Evolutionary conservation across 2,113 vertebrate species (phyloP).

Genomic region (Paradoxurus hermaphroditus): DNA sequence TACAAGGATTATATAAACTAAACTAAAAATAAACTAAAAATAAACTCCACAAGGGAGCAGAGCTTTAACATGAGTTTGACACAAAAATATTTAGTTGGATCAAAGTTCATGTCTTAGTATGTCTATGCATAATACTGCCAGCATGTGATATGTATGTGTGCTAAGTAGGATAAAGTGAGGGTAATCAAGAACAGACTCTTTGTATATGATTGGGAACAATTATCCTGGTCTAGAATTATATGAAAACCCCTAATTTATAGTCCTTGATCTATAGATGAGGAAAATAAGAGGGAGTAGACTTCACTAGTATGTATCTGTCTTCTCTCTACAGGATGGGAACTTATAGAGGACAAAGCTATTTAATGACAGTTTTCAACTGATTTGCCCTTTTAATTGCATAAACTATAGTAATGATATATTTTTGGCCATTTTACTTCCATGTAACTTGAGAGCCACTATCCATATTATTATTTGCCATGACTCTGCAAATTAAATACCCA

Average conservation of each 20-base stretch:
- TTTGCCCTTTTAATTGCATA: not conserved
- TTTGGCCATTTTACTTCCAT: not conserved
- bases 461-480: not conserved
- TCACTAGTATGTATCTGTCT: not conserved
- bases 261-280: not conserved
- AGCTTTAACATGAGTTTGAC: not conserved
- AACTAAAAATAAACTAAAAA: constrained; percentile 52
- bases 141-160: not conserved
- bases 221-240: not conserved
- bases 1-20: not conserved
- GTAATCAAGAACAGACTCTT: not conserved
- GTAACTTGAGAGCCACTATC: not conserved
- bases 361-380: not conserved
- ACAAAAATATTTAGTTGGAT: constrained; percentile 3
- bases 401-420: not conserved
- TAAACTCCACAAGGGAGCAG: not conserved
- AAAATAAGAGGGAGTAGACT: not conserved
- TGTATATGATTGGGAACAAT: not conserved
- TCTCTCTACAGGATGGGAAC: not conserved
- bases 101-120: not conserved
- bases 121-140: not conserved
- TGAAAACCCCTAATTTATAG: not conserved
- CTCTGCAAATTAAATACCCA: not conserved
- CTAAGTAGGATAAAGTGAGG: not conserved
- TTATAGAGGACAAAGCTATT: not conserved